Base-by-base conservation (phyloP, 1,140 invertebrate genomes). In the Zaprionus tsacasi region DNA sequence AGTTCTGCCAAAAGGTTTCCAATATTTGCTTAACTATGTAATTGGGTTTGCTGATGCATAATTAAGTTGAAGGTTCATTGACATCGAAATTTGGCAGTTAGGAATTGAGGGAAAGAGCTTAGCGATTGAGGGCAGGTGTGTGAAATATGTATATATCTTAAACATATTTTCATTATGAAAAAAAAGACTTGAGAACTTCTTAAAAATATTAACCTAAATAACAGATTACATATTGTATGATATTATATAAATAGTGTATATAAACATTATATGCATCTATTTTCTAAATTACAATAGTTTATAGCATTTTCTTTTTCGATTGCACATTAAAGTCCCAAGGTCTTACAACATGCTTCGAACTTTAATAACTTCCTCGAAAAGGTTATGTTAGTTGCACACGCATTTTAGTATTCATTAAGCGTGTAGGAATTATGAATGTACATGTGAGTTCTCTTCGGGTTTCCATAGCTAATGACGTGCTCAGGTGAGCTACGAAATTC, bases 41-140 rank as follows among this genome's bases (percentile, higher is more conserved):
- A 85, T 88, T 82, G 80, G 83, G 77, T 78, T 74, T 77, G 56
- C 52, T 25, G 10, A 15, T 59, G 69, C 56, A 76, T 76, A 66
- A 72, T 71, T 71, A 54, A 40, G 45, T 0, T 7, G 2, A 25
- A 2, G 40, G 73, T 72, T 76, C 70, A 45, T 72, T 76, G 74
- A 72, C 73, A 50, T 54, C 55, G 61, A 33, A 45, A 30, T 17
- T 12, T 48, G 25, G 30, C 36, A 30, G 27, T 48, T 8, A 40
- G 45, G 33, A 30, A 52, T 40, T 25, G 36, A 36, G 50, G 50
- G 33, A 25, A 11, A 50, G 45, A 50, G 10, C 15, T 48, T 15
- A 45, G 36, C 36, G 12, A 6, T 21, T 21, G 21, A 21, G 21
- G 21, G 21, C 21, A 21, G 21, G 21, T 21, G 21, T 13, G 40